phyloP scores from a whole-genome alignment of 2,797 vertebrate genomes.

The Syngnathus acus region DNA sequence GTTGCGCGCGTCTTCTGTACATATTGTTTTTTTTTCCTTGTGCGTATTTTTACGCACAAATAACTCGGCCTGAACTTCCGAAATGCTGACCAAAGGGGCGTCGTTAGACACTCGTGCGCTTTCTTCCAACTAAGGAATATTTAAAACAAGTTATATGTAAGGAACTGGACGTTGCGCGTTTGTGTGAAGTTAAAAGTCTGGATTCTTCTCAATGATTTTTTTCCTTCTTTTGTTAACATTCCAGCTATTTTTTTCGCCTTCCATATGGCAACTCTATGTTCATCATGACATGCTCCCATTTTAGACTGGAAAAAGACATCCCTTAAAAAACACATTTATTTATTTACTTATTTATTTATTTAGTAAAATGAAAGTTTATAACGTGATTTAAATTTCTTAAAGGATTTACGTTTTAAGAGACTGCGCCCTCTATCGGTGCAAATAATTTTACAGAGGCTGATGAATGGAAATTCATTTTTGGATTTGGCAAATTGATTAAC shows the following conservation, averaged over 20 bases:
- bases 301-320: not conserved
- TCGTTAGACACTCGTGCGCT: constrained; percentile 32
- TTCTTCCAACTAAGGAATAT: not conserved
- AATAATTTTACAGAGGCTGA: not conserved
- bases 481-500: too few species aligned
- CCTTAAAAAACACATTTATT: too few species aligned
- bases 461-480: not conserved
- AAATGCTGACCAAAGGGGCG: constrained; percentile 53
- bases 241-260: not conserved
- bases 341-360: not conserved
- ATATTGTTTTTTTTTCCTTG: not conserved
- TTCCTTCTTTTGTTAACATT: not conserved
- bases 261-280: constrained; percentile 4
- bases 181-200: not conserved
- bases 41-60: constrained; percentile 27
- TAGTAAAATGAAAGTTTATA: not conserved
- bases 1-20: not conserved
- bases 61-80: not conserved
- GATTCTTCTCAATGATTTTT: not conserved
- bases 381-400: not conserved
- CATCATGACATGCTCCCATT: not conserved
- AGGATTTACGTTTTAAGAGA: not conserved
- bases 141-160: not conserved
- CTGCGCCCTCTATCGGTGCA: not conserved
- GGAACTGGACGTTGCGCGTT: too few species aligned